Conservation (phyloP, 2,797 vertebrate genomes). For the Sebastes hopkinsi region DNA sequence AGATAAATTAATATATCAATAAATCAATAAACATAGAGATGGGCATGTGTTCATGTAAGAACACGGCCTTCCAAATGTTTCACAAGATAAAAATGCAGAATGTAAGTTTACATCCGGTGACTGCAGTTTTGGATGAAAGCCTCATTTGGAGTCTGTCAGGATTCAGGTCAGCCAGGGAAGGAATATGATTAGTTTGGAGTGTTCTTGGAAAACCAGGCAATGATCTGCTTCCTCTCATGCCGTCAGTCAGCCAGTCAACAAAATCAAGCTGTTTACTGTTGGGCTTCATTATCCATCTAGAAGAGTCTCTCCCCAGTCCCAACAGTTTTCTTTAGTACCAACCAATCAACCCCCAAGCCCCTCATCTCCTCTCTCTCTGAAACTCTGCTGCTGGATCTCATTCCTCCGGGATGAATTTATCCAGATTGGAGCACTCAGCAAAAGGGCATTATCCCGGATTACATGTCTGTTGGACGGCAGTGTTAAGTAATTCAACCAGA, state of each 20-base stretch:
- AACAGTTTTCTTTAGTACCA: constrained; percentile 69
- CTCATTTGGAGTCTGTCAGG: constrained; percentile 54
- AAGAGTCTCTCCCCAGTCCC: constrained; percentile 58
- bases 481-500: constrained; percentile 87
- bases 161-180: constrained; percentile 69
- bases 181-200: constrained; percentile 66
- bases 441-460: constrained; percentile 87
- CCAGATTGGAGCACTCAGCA: constrained; percentile 86
- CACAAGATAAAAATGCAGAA: background rate
- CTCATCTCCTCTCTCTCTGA: constrained; percentile 62
- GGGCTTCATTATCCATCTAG: constrained; percentile 72
- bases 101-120: constrained; percentile 25
- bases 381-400: constrained; percentile 74
- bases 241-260: constrained; percentile 64
- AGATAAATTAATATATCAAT: background rate
- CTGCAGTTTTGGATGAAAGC: constrained; percentile 46
- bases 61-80: background rate
- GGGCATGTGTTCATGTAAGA: background rate
- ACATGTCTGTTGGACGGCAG: constrained; percentile 82
- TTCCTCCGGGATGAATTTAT: constrained; percentile 81
- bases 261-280: constrained; percentile 79
- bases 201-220: constrained; percentile 74
- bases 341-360: constrained; percentile 70
- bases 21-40: background rate
- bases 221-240: constrained; percentile 64